Conservation (phyloP, 1,140 invertebrate species). For the Anthonomus grandis region DNA sequence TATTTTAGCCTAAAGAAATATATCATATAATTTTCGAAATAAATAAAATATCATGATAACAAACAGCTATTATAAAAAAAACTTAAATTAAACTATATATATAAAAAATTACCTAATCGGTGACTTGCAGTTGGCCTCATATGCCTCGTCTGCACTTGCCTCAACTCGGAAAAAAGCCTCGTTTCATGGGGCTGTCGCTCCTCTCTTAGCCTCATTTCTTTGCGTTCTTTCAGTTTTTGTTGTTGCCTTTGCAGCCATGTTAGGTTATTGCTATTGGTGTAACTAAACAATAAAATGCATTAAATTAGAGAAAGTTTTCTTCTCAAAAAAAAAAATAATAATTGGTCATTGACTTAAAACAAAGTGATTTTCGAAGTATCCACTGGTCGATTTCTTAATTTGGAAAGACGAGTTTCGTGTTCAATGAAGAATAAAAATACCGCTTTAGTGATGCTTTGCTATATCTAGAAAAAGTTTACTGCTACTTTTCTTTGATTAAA, state of each 20-base stretch:
- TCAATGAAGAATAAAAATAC: slow-evolving; percentile 14
- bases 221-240: slow-evolving; percentile 66
- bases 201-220: slow-evolving; percentile 62
- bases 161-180: slow-evolving; percentile 59
- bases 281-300: slow-evolving; percentile 5
- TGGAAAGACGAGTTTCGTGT: slow-evolving; percentile 20
- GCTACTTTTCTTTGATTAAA: no score
- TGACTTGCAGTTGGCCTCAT: slow-evolving; percentile 49
- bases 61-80: no score
- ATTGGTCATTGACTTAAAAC: slow-evolving; percentile 11
- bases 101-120: slow-evolving; percentile 18
- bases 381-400: slow-evolving; percentile 20
- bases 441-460: no score
- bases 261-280: slow-evolving; percentile 51
- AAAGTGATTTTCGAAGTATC: no score
- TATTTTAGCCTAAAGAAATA: no score
- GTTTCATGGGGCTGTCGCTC: slow-evolving; percentile 69
- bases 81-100: no score
- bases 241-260: slow-evolving; percentile 78
- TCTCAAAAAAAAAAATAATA: neutral
- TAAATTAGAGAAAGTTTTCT: neutral
- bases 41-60: no score
- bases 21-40: no score
- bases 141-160: slow-evolving; percentile 55
- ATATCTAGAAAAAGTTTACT: no score